Conservation (phyloP, 2,888 invertebrate species). For the Linyphia triangularis region DNA sequence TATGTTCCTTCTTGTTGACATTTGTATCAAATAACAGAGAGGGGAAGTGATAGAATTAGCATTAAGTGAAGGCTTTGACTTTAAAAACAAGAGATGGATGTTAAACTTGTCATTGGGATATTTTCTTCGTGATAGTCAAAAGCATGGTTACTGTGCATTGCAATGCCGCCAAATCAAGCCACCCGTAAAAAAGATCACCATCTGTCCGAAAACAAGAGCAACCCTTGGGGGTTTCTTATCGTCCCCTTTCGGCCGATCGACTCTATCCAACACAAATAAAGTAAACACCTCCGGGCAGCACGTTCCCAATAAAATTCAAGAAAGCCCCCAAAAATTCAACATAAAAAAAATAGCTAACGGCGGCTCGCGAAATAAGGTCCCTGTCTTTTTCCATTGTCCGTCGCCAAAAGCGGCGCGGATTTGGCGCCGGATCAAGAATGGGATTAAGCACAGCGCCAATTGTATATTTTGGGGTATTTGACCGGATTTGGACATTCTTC, state of each 20-base stretch:
- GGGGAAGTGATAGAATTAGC: no score
- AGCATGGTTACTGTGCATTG: no score
- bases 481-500: conserved; percentile 50
- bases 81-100: no score
- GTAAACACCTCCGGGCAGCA: conserved; percentile 36
- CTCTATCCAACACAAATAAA: conserved; percentile 20
- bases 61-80: no score
- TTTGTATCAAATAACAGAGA: no score
- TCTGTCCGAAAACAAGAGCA: conserved; percentile 14
- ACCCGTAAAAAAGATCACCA: background rate
- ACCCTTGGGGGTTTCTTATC: background rate
- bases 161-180: background rate
- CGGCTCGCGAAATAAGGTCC: conserved; percentile 24
- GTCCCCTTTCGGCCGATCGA: conserved; percentile 20
- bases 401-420: conserved; percentile 1
- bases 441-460: background rate
- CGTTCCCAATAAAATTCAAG: background rate
- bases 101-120: no score
- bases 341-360: background rate
- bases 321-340: background rate
- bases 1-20: no score
- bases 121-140: no score
- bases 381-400: conserved; percentile 22
- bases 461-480: background rate
- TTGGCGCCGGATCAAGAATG: conserved; percentile 10